Evolutionary conservation across 2,888 invertebrate species (phyloP).

Genomic region (Coelinius sp.): DNA sequence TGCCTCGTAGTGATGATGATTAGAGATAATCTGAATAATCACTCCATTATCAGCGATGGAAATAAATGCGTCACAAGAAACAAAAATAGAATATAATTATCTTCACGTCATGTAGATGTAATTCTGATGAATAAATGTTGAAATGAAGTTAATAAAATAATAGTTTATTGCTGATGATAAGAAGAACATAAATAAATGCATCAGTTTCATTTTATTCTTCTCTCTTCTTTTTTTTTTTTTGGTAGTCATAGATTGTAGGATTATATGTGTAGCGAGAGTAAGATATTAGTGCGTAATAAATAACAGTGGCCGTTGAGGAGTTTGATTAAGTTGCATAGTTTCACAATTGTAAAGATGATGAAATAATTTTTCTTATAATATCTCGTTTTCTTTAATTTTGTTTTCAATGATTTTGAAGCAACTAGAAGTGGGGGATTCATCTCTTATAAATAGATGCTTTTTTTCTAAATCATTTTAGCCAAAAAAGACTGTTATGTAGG

Average conservation of each 20-base stretch:
- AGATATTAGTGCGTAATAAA: constrained; percentile 51
- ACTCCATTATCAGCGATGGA: background rate
- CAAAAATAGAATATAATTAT: constrained; percentile 21
- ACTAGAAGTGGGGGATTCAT: background rate
- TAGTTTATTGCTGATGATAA: background rate
- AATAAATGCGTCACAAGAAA: constrained; percentile 19
- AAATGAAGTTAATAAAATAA: constrained; percentile 5
- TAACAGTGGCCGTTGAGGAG: constrained; percentile 42
- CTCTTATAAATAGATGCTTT: constrained; percentile 12
- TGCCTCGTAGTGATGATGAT: background rate
- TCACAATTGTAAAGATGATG: constrained; percentile 32
- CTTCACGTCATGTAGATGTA: constrained; percentile 15
- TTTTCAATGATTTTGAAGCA: background rate
- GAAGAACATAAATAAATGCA: constrained; percentile 33
- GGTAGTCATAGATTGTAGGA: constrained; percentile 48
- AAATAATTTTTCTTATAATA: constrained; percentile 27
- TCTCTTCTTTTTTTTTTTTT: constrained; percentile 44
- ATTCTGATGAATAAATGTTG: constrained; percentile 22
- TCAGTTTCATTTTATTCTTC: constrained; percentile 28
- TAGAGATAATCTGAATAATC: background rate
- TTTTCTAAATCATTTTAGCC: constrained; percentile 52
- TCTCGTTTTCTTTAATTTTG: background rate
- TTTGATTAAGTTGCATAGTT: constrained; percentile 36
- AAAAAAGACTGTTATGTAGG: constrained; percentile 69
- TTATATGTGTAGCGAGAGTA: constrained; percentile 51